Evolutionary conservation across 1,140 invertebrate genomes (phyloP).

Genomic region (Megathymus violae): DNA sequence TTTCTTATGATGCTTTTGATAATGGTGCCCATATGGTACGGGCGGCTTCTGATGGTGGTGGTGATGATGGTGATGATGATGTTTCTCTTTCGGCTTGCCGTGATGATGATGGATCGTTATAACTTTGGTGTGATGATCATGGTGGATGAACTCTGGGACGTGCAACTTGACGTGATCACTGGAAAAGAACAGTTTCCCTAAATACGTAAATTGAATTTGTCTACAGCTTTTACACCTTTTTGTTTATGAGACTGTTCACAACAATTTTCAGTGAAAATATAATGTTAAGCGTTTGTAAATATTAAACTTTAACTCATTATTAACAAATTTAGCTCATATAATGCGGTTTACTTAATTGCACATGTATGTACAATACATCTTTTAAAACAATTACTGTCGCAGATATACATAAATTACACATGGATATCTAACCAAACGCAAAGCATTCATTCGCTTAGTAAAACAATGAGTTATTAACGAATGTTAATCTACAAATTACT

Average conservation of each 20-base stretch:
- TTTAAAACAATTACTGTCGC: too few species aligned
- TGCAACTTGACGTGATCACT: slow-evolving; percentile 84
- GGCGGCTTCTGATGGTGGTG: slow-evolving; percentile 71
- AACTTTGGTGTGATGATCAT: slow-evolving; percentile 84
- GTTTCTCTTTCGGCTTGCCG: slow-evolving; percentile 76
- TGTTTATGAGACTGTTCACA: too few species aligned
- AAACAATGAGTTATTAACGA: slow-evolving; percentile 8
- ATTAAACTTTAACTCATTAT: too few species aligned
- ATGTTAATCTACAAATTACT: slow-evolving; percentile 34
- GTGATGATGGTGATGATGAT: slow-evolving; percentile 79
- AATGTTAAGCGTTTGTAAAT: too few species aligned
- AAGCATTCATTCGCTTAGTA: slow-evolving; percentile 29
- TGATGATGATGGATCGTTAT: slow-evolving; percentile 83
- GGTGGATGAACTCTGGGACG: slow-evolving; percentile 85
- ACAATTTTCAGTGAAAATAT: too few species aligned
- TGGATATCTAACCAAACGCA: slow-evolving; percentile 11
- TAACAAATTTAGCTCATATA: too few species aligned
- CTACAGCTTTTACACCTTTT: not conserved
- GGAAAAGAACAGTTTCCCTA: slow-evolving; percentile 51
- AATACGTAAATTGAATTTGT: not conserved
- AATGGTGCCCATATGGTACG: slow-evolving; percentile 58
- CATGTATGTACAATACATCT: too few species aligned
- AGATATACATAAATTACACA: too few species aligned
- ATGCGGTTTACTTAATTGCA: too few species aligned
- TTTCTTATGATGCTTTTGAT: slow-evolving; percentile 66